phyloP scores from a whole-genome alignment of 1,140 invertebrate genomes.

The Psix sp. region DNA sequence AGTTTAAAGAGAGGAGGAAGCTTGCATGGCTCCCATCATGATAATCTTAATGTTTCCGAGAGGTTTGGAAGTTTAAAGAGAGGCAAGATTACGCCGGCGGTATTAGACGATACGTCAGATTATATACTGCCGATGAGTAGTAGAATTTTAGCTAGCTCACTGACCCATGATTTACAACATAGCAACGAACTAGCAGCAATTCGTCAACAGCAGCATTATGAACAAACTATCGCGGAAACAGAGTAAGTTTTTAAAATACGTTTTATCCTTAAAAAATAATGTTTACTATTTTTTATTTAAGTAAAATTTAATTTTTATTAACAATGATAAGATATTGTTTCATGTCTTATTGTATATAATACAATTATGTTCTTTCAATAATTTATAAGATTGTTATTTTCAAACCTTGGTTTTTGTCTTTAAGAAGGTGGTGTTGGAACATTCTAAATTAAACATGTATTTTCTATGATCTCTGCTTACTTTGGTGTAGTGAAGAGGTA shows the following conservation, averaged over 20 bases:
- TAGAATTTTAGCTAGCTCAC: constrained; percentile 72
- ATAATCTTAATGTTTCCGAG: constrained; percentile 69
- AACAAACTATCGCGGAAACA: constrained; percentile 77
- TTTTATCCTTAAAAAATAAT: too few species aligned
- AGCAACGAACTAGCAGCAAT: constrained; percentile 72
- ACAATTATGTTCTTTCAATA: too few species aligned
- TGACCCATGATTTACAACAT: constrained; percentile 72
- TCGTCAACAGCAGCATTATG: constrained; percentile 69
- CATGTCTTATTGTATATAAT: not conserved
- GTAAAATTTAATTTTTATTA: too few species aligned
- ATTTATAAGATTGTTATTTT: constrained; percentile 29
- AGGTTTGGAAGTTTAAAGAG: constrained; percentile 73
- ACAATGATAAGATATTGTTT: constrained; percentile 5
- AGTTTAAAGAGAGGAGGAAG: constrained; percentile 72
- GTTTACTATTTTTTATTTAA: too few species aligned
- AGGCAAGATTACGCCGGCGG: constrained; percentile 69
- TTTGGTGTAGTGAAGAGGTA: constrained; percentile 69
- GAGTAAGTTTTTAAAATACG: constrained; percentile 76
- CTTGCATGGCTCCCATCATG: constrained; percentile 71
- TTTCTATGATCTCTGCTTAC: constrained; percentile 71
- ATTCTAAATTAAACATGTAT: constrained; percentile 65
- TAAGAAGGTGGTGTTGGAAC: constrained; percentile 65
- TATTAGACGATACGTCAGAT: constrained; percentile 69
- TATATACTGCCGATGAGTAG: constrained; percentile 74
- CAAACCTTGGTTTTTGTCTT: constrained; percentile 52